Conservation (phyloP, 2,113 vertebrate genomes). For the Pseudonaja textilis region DNA sequence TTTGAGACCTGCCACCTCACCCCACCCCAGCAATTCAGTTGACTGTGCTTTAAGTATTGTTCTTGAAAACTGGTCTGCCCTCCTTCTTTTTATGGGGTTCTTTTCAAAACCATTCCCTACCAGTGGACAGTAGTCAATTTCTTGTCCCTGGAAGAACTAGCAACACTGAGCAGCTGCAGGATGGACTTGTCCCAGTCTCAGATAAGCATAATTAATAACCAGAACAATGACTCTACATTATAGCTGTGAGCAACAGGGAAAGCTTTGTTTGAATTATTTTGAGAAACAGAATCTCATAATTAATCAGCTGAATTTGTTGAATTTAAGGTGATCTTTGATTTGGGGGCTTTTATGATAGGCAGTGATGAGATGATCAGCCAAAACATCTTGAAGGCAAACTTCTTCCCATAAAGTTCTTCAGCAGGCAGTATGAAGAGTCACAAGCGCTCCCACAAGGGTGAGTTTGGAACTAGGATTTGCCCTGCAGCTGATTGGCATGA, state of each 20-base stretch:
- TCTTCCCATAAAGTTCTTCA: neutral
- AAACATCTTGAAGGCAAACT: neutral
- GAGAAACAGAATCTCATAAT: neutral
- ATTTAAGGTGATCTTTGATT: neutral
- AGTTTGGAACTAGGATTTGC: neutral
- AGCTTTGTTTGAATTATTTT: conserved; percentile 19
- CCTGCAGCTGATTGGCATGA: neutral
- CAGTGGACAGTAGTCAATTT: conserved; percentile 46
- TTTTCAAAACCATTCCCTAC: conserved; percentile 48
- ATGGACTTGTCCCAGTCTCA: conserved; percentile 34
- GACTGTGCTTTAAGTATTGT: conserved; percentile 24
- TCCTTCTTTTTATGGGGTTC: conserved; percentile 30
- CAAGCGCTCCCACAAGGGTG: neutral
- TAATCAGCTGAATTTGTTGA: neutral
- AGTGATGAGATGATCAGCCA: neutral
- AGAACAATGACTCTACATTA: conserved; percentile 6
- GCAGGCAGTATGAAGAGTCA: neutral
- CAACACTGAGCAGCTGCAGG: conserved; percentile 16
- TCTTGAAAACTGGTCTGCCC: conserved; percentile 30
- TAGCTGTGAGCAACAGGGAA: neutral
- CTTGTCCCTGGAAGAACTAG: conserved; percentile 43
- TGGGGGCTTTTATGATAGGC: neutral
- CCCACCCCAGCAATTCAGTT: conserved; percentile 41
- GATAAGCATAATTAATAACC: conserved; percentile 45
- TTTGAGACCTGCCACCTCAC: conserved; percentile 41